A percentile compares a stretch with the other conserved stretches of the same genome.
phyloP scores from a whole-genome alignment of 2,797 vertebrate species.

The Enteromius anoplus region DNA sequence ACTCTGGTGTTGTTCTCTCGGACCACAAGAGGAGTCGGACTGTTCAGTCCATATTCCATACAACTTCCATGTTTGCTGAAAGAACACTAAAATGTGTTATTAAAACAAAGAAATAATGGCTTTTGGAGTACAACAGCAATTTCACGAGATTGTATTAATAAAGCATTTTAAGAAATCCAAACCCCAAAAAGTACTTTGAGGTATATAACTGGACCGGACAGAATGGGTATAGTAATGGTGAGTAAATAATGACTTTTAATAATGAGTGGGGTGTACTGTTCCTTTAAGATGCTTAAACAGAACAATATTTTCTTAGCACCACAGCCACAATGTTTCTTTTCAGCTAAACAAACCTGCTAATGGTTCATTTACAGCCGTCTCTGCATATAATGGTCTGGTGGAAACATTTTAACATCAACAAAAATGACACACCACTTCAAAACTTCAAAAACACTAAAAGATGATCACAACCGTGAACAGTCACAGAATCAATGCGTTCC shows the following conservation, averaged over 20 bases:
- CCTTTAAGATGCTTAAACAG: neutral
- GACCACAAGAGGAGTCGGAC: neutral
- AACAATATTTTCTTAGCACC: neutral
- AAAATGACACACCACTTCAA: neutral
- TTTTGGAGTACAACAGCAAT: neutral
- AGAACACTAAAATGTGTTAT: neutral
- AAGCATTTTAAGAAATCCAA: neutral
- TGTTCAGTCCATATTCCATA: neutral
- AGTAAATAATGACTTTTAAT: neutral
- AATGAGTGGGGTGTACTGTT: neutral
- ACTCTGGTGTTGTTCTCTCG: neutral
- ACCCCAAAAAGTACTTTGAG: neutral
- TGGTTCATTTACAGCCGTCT: conserved; percentile 4
- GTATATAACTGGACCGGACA: neutral
- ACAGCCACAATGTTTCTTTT: neutral
- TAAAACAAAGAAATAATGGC: neutral
- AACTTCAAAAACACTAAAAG: conserved; percentile 3
- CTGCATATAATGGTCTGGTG: neutral
- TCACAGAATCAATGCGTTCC: neutral
- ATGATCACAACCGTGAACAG: neutral
- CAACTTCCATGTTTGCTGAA: neutral
- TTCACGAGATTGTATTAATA: neutral
- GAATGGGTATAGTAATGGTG: neutral
- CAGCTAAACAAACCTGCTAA: neutral
- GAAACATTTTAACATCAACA: neutral